Percentiles rank a stretch among this genome's conserved stretches.
Evolutionary conservation across 1,140 invertebrate species (phyloP).

Genomic region (Adoxophyes honmai): DNA sequence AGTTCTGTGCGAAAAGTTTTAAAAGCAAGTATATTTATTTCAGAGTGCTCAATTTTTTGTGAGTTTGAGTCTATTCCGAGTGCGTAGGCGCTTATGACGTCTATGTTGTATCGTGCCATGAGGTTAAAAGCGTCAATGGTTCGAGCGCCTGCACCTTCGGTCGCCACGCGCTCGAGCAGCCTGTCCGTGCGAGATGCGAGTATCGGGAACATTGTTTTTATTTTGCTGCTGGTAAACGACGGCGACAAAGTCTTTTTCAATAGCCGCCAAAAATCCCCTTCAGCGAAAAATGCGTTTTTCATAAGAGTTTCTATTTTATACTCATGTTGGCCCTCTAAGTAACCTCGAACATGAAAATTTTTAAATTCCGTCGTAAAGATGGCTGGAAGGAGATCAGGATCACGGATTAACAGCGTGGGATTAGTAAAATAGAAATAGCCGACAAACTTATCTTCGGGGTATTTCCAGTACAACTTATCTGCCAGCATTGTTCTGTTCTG

Average conservation of each 20-base stretch:
- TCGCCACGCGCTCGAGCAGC: slow-evolving; percentile 34
- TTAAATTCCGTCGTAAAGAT: slow-evolving; percentile 76
- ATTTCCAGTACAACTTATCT: neutral
- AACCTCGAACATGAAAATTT: slow-evolving; percentile 41
- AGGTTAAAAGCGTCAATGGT: slow-evolving; percentile 27
- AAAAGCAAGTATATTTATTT: slow-evolving; percentile 60
- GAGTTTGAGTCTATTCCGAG: slow-evolving; percentile 77
- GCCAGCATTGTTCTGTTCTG: neutral
- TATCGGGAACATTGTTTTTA: slow-evolving; percentile 76
- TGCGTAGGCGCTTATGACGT: slow-evolving; percentile 68
- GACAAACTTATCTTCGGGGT: slow-evolving; percentile 1
- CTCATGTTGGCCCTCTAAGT: neutral
- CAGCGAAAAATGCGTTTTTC: slow-evolving; percentile 21
- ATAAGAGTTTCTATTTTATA: slow-evolving; percentile 27
- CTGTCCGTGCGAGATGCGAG: slow-evolving; percentile 58
- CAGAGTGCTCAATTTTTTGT: slow-evolving; percentile 66
- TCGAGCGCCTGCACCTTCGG: slow-evolving; percentile 4
- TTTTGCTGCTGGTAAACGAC: slow-evolving; percentile 77
- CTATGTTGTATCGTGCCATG: slow-evolving; percentile 41
- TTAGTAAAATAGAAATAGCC: neutral
- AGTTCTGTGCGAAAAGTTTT: slow-evolving; percentile 15
- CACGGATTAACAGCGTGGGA: slow-evolving; percentile 56
- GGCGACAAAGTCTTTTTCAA: slow-evolving; percentile 75
- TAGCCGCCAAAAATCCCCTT: slow-evolving; percentile 69
- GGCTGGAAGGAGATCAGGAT: slow-evolving; percentile 73